These are phyloP conservation scores for Drosophila barbarae DNA, from an alignment of 2,888 invertebrate genomes.

Conservation along the genomic window DNA sequence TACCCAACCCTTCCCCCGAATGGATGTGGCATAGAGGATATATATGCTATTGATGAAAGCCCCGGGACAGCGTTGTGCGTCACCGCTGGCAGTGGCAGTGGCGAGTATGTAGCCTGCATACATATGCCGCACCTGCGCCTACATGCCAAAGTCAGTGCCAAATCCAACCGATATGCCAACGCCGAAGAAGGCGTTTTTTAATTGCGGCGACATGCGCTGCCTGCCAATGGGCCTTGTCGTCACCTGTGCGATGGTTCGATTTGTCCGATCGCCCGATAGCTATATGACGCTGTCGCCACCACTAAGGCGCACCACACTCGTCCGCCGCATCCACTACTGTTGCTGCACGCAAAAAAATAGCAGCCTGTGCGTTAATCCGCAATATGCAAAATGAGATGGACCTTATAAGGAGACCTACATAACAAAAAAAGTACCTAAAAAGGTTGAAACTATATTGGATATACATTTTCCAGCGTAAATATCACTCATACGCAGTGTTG, in stretches of 20 bases:
- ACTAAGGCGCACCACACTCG: slow-evolving; percentile 16
- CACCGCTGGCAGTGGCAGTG: slow-evolving; percentile 30
- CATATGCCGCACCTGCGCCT: slow-evolving; percentile 75
- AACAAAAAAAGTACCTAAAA: neutral
- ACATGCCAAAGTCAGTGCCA: slow-evolving; percentile 67
- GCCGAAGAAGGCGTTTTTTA: slow-evolving; percentile 77
- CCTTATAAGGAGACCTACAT: neutral
- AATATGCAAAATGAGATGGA: slow-evolving; percentile 24
- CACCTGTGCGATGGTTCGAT: slow-evolving; percentile 47
- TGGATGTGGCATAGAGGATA: neutral
- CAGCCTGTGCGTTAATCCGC: slow-evolving; percentile 33
- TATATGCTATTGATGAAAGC: slow-evolving; percentile 13
- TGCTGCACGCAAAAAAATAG: slow-evolving; percentile 40
- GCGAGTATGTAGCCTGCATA: slow-evolving; percentile 55
- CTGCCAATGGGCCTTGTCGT: slow-evolving; percentile 72
- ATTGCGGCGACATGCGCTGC: slow-evolving; percentile 77
- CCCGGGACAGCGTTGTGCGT: slow-evolving; percentile 55
- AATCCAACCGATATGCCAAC: slow-evolving; percentile 37
- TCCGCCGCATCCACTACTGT: slow-evolving; percentile 4
- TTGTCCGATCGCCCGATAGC: slow-evolving; percentile 56
- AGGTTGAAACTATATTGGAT: neutral
- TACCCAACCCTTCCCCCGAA: slow-evolving; percentile 25
- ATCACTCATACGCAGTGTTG: slow-evolving; percentile 27
- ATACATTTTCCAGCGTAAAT: no score
- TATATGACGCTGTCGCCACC: slow-evolving; percentile 48